Evolutionary conservation across 2,113 vertebrate species (phyloP).

Genomic region (Piprites chloris): DNA sequence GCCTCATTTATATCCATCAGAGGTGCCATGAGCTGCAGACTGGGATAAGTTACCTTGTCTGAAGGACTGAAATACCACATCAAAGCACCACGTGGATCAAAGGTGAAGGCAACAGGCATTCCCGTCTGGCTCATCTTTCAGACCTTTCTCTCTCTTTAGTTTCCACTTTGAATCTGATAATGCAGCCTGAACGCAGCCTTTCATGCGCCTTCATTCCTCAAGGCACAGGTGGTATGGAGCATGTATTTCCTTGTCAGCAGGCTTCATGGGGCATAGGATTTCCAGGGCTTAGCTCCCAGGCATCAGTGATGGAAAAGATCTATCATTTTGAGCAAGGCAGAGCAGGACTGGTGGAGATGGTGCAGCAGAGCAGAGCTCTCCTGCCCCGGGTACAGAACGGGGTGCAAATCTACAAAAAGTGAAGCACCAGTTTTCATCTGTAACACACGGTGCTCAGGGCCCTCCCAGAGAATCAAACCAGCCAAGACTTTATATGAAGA

Average conservation of each 20-base stretch:
- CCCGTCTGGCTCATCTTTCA: neutral
- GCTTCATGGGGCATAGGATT: neutral
- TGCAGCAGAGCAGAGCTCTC: neutral
- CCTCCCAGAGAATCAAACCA: neutral
- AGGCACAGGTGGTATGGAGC: neutral
- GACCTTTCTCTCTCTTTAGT: neutral
- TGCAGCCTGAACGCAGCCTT: neutral
- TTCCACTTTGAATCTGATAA: slow-evolving; percentile 39
- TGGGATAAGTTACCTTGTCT: neutral
- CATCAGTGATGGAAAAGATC: neutral
- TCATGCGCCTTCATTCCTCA: neutral
- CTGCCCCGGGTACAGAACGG: neutral
- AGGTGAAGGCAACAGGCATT: slow-evolving; percentile 19
- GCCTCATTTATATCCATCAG: slow-evolving; percentile 1
- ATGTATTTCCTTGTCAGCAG: neutral
- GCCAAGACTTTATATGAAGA: neutral
- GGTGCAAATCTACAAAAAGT: neutral
- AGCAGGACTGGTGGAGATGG: neutral
- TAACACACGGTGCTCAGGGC: neutral
- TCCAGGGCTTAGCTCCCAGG: neutral
- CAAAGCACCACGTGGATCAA: neutral
- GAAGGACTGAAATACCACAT: slow-evolving; percentile 7
- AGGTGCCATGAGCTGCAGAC: neutral
- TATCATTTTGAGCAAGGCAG: neutral
- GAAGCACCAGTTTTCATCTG: neutral